phyloP scores from a whole-genome alignment of 2,113 vertebrate genomes.

The Galbula dea region DNA sequence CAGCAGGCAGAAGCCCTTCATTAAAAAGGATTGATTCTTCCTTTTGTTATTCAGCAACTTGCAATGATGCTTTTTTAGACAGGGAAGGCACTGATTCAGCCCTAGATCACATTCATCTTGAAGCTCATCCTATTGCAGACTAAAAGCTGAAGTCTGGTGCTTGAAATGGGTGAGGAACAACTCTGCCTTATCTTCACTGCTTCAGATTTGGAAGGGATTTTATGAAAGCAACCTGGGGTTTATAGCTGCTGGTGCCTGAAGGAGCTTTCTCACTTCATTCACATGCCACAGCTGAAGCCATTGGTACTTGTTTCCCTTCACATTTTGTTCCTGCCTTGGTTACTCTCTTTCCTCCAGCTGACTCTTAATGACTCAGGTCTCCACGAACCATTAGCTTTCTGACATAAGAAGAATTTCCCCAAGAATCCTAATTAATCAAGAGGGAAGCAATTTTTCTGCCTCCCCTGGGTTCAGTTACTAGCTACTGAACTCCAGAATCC shows the following conservation, averaged over 20 bases:
- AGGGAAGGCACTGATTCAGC: background rate
- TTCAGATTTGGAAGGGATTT: background rate
- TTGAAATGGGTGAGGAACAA: background rate
- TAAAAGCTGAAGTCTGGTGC: background rate
- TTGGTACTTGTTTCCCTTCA: background rate
- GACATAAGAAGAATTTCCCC: background rate
- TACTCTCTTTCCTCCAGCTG: background rate
- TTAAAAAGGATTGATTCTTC: background rate
- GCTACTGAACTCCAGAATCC: background rate
- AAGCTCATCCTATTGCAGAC: background rate
- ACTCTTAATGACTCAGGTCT: background rate
- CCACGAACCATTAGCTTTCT: background rate
- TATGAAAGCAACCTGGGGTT: background rate
- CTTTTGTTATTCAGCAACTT: background rate
- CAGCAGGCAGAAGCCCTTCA: background rate
- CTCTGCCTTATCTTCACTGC: background rate
- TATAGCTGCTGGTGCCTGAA: background rate
- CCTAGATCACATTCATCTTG: background rate
- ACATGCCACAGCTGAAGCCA: background rate
- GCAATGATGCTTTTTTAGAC: background rate
- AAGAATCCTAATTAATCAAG: background rate
- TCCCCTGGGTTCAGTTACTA: background rate
- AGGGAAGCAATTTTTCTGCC: background rate
- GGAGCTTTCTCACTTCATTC: background rate
- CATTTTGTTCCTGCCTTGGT: background rate